Percentiles rank a stretch among this genome's conserved stretches.
phyloP scores from a whole-genome alignment of 2,888 invertebrate genomes.

The Oxytorus armatus region DNA sequence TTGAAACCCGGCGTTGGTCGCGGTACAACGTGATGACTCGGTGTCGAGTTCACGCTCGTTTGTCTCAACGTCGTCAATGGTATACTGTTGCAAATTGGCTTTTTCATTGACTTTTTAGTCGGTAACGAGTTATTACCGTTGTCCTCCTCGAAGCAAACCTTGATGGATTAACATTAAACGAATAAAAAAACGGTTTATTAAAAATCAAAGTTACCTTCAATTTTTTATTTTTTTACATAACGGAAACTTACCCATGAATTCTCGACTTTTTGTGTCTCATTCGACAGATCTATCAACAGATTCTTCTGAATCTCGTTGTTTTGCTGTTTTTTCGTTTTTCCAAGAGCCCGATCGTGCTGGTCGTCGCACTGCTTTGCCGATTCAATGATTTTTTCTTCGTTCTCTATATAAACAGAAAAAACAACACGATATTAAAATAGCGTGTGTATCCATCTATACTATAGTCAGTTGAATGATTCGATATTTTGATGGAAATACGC shows the following conservation, averaged over 20 bases:
- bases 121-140: slow-evolving; percentile 26
- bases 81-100: slow-evolving; percentile 71
- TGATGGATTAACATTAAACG: slow-evolving; percentile 36
- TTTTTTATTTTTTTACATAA: slow-evolving; percentile 1
- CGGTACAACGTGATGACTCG: slow-evolving; percentile 77
- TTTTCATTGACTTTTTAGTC: slow-evolving; percentile 70
- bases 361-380: slow-evolving; percentile 14
- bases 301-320: slow-evolving; percentile 77
- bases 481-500: no score
- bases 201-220: background rate
- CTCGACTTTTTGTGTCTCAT: slow-evolving; percentile 76
- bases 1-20: slow-evolving; percentile 77
- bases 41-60: slow-evolving; percentile 67
- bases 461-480: no score
- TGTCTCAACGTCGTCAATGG: slow-evolving; percentile 79
- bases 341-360: slow-evolving; percentile 6
- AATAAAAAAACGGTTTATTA: background rate
- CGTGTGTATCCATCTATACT: no score
- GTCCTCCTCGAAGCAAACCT: slow-evolving; percentile 81
- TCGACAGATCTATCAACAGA: slow-evolving; percentile 81
- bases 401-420: slow-evolving; percentile 23
- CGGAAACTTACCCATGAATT: slow-evolving; percentile 80
- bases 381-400: slow-evolving; percentile 61
- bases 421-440: background rate
- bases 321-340: slow-evolving; percentile 66